Conservation (phyloP, 2,888 invertebrate species). For the Drosophila mimica region DNA sequence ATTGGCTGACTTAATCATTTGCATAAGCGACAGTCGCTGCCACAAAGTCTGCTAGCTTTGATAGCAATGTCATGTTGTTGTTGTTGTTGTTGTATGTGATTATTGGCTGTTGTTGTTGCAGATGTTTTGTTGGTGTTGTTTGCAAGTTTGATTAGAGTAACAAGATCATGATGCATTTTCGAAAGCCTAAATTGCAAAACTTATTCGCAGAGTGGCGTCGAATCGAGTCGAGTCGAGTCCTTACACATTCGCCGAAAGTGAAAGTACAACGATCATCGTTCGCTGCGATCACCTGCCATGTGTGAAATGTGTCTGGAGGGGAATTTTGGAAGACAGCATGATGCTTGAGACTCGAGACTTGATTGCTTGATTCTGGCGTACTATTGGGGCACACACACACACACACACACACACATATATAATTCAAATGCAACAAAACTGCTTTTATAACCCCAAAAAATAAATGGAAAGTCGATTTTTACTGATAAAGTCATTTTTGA, state of each 20-base stretch:
- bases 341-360: slow-evolving; percentile 14
- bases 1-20: slow-evolving; percentile 39
- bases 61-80: slow-evolving; percentile 49
- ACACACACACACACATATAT: neutral
- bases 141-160: slow-evolving; percentile 71
- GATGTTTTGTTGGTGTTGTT: slow-evolving; percentile 60
- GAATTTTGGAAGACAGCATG: slow-evolving; percentile 25
- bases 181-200: slow-evolving; percentile 68
- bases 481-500: slow-evolving; percentile 65
- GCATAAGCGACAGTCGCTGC: slow-evolving; percentile 34
- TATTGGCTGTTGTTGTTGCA: slow-evolving; percentile 8
- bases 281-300: slow-evolving; percentile 53
- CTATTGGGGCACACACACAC: slow-evolving; percentile 2
- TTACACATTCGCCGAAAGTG: slow-evolving; percentile 58
- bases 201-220: slow-evolving; percentile 14
- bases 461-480: slow-evolving; percentile 55
- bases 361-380: slow-evolving; percentile 24
- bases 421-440: slow-evolving; percentile 32
- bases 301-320: slow-evolving; percentile 62
- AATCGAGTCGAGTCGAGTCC: slow-evolving; percentile 35
- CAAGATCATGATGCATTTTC: slow-evolving; percentile 78
- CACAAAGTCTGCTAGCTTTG: slow-evolving; percentile 38
- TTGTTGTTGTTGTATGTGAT: neutral
- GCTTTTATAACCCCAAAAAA: neutral
- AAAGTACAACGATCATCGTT: slow-evolving; percentile 58